These are phyloP conservation scores for Gonioctena quinquepunctata DNA, from an alignment of 1,140 invertebrate genomes.

Conservation along the genomic window DNA sequence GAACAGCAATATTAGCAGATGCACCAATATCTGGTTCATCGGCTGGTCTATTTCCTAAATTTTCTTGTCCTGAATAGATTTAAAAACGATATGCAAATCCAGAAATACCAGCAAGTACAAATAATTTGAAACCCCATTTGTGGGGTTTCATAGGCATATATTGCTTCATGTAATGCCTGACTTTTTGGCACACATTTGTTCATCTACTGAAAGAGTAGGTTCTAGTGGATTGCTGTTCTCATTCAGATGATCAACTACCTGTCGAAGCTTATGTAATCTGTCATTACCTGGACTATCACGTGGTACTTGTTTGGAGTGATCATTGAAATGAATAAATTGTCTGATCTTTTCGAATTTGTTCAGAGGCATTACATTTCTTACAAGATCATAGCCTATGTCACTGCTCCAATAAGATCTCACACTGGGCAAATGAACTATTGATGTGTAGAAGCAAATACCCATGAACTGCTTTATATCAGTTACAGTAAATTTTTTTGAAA, in stretches of 20 bases:
- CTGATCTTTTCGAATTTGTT: background rate
- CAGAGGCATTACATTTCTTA: background rate
- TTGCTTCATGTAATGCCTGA: constrained; percentile 29
- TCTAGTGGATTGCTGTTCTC: background rate
- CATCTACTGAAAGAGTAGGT: background rate
- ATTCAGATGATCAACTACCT: background rate
- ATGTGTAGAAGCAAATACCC: background rate
- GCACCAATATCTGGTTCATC: constrained; percentile 31
- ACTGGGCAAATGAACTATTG: background rate
- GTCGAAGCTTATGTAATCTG: background rate
- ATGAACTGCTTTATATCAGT: background rate
- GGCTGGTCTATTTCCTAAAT: background rate
- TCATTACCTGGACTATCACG: background rate
- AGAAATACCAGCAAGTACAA: constrained; percentile 26
- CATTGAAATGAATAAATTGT: background rate
- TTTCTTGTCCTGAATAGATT: constrained; percentile 25
- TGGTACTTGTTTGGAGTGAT: background rate
- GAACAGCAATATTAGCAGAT: constrained; percentile 36
- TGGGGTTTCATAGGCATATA: constrained; percentile 49
- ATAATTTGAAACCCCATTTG: constrained; percentile 54
- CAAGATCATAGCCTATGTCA: background rate
- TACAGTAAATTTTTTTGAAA: too few relatives aligned
- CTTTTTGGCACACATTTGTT: background rate
- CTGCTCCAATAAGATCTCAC: background rate
- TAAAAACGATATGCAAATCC: constrained; percentile 31